Percentiles rank a stretch among this genome's conserved stretches.
Conservation (phyloP, 2,888 invertebrate species). For the Caenorhabditis virilis region DNA sequence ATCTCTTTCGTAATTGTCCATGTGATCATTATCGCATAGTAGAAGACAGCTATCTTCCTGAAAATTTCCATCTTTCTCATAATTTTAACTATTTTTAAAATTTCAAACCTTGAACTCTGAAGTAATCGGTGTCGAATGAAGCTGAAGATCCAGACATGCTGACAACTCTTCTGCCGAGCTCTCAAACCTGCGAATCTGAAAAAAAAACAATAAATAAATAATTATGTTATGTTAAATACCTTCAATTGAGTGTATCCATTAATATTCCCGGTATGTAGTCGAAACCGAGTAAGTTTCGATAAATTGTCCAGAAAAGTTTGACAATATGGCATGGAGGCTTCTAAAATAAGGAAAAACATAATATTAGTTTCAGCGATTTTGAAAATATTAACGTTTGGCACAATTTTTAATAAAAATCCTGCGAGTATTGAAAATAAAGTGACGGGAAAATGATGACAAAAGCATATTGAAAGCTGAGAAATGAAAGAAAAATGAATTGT, state of each 20-base stretch:
- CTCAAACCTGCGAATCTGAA: conserved; percentile 48
- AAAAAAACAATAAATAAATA: no score
- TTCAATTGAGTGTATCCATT: conserved; percentile 67
- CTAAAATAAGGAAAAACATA: no score
- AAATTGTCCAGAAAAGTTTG: conserved; percentile 41
- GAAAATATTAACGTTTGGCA: no score
- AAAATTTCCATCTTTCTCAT: conserved; percentile 1
- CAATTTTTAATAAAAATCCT: neutral
- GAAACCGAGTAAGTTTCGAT: conserved; percentile 48
- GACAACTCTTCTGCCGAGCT: conserved; percentile 66
- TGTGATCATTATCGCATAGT: conserved; percentile 59
- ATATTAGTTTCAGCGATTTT: no score
- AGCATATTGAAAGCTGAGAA: neutral
- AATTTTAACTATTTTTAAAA: neutral
- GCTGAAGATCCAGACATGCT: conserved; percentile 65
- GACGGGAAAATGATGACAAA: conserved; percentile 21
- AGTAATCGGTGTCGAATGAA: conserved; percentile 54
- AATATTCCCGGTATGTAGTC: conserved; percentile 68
- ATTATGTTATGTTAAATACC: conserved; percentile 9
- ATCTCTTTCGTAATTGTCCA: conserved; percentile 63
- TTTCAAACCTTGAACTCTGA: conserved; percentile 55
- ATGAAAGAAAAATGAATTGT: conserved; percentile 22
- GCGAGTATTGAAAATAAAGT: neutral
- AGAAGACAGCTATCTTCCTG: conserved; percentile 62
- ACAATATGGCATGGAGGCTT: conserved; percentile 30